phyloP scores from a whole-genome alignment of 1,140 invertebrate species.

The Paramacrobiotus metropolitanus region DNA sequence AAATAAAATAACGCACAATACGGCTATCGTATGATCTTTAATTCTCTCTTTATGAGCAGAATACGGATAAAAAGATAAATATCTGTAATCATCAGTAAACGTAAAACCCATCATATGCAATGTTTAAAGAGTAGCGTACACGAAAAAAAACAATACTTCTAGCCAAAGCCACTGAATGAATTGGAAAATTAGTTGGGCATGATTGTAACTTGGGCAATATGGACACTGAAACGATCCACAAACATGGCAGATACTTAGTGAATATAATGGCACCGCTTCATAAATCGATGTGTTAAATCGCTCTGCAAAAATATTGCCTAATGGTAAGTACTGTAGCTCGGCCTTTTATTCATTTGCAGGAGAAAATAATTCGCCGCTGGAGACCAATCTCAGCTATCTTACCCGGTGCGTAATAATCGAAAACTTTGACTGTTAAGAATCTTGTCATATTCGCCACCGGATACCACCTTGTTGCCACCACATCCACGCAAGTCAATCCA shows the following conservation, averaged over 20 bases:
- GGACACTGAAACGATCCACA: conserved; percentile 93
- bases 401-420: conserved; percentile 91
- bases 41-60: too few relatives aligned
- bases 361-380: conserved; percentile 6
- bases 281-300: conserved; percentile 82
- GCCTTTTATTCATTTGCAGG: neutral
- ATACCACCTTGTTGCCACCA: conserved; percentile 75
- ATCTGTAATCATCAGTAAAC: too few relatives aligned
- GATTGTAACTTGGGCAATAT: conserved; percentile 72
- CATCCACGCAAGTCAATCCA: conserved; percentile 62
- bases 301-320: too few relatives aligned
- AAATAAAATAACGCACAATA: too few relatives aligned
- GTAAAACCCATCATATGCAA: too few relatives aligned
- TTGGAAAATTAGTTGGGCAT: too few relatives aligned
- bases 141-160: too few relatives aligned
- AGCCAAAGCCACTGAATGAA: too few relatives aligned
- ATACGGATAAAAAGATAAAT: too few relatives aligned
- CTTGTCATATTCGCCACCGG: conserved; percentile 88
- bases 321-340: conserved; percentile 7
- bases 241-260: conserved; percentile 86
- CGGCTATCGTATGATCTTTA: too few relatives aligned
- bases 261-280: conserved; percentile 59
- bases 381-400: conserved; percentile 14
- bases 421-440: conserved; percentile 63
- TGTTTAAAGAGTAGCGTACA: too few relatives aligned